Percentiles rank a stretch among this genome's conserved stretches.
Conservation (phyloP, 2,888 invertebrate genomes). For the Parthenolecanium corni region DNA sequence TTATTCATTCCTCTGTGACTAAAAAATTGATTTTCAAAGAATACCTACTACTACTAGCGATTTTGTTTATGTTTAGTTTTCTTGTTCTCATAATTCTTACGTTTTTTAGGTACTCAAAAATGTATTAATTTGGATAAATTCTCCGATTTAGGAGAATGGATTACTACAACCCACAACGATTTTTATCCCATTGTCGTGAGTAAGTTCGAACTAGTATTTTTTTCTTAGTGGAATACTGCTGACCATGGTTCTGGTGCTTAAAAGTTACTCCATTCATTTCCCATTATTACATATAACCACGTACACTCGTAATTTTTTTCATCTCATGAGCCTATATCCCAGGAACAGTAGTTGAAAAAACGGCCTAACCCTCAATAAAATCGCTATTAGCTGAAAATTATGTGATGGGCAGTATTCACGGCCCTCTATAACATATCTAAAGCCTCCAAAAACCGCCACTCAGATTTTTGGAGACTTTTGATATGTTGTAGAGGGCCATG, state of each 20-base stretch:
- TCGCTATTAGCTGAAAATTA: too few species aligned
- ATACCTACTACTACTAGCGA: too few species aligned
- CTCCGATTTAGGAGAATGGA: conserved; percentile 26
- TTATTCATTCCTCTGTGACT: neutral
- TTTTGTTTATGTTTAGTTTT: neutral
- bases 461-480: too few species aligned
- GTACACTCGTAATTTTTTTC: neutral
- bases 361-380: too few species aligned
- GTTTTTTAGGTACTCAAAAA: conserved; percentile 19
- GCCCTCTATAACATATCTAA: too few species aligned
- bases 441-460: too few species aligned
- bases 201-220: conserved; percentile 8
- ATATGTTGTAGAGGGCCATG: too few species aligned
- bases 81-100: neutral
- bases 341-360: too few species aligned
- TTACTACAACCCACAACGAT: conserved; percentile 3
- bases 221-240: neutral
- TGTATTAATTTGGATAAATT: conserved; percentile 22
- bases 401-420: too few species aligned
- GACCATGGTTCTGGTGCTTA: neutral
- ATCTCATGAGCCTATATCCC: too few species aligned
- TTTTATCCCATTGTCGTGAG: conserved; percentile 20
- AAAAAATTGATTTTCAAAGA: neutral
- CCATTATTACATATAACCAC: neutral
- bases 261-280: neutral